Base-by-base conservation (phyloP, 2,888 invertebrate genomes). In the Drosophila hamatofila region DNA sequence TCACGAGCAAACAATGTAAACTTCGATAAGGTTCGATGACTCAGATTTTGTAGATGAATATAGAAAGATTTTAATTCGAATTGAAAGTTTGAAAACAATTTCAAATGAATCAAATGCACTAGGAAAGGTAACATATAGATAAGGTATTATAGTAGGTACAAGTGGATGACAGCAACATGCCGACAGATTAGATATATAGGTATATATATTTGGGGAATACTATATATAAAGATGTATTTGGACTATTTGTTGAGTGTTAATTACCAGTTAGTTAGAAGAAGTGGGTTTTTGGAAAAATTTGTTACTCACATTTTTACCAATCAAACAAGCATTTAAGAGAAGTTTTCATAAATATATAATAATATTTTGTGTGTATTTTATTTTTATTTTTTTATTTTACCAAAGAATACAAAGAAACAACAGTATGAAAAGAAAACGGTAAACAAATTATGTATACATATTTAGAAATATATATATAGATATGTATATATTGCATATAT, bases 251-350 rank as follows among this genome's bases (percentile, higher is more conserved):
- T 48, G 42, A 56, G 82, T 73, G 75, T 57, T 85, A 84, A 70
- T 78, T 90, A 87, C 81, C 89, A 73, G 72, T 87, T 73, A 68
- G 64, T 71, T 30, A 49, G 49, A 49, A 90, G 78, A 80, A 87
- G 75, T 73, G 68, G 90, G 75, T 79, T 58, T 58, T 89, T 39
- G 54, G 73, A 82, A 85, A 82, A 85, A 88, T 88, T 86, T 87
- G 86, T 91, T 91, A 91, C 91, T 91, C 91, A 91, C 91, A 92
- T 91, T 91, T 91, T 79, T 89, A 92, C 92, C 92, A 91, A 91
- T 92, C 91, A 91, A 92, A 92, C 91, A 91, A 91, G 92, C 91
- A 92, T 68, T 84, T 90, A 91, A 90, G 90, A 91, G 92, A 92
- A 90, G 90, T 91, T 83, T 86, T 90, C 74, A 75, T 84, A 90